These are phyloP conservation scores for Bombus huntii DNA, from an alignment of 1,140 invertebrate species.

Conservation along the genomic window DNA sequence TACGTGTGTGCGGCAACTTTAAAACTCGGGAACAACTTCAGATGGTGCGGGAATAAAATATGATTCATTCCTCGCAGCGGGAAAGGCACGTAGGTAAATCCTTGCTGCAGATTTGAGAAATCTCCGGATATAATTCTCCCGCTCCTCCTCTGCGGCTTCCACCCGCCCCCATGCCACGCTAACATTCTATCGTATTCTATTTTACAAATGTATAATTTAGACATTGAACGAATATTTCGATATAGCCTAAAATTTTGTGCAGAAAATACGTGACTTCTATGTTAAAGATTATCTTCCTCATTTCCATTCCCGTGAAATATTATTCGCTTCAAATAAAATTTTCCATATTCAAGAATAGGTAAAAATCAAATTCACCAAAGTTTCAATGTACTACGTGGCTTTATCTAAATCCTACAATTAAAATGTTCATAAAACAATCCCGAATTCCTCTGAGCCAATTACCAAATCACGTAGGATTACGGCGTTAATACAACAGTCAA, in stretches of 20 bases:
- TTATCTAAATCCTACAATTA: background rate
- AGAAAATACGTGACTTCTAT: background rate
- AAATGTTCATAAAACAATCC: background rate
- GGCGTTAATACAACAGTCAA: background rate
- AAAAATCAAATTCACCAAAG: no score
- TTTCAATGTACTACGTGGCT: background rate
- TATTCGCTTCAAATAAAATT: background rate
- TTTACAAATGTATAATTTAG: background rate
- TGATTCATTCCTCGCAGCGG: slow-evolving; percentile 56
- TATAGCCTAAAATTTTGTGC: background rate
- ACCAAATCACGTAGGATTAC: background rate
- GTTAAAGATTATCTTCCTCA: background rate
- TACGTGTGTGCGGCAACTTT: slow-evolving; percentile 17
- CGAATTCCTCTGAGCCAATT: background rate
- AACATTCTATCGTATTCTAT: background rate
- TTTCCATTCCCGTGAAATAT: no score
- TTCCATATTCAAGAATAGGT: background rate
- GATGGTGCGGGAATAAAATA: slow-evolving; percentile 47
- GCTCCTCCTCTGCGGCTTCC: background rate
- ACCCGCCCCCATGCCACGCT: background rate
- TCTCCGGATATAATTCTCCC: slow-evolving; percentile 70
- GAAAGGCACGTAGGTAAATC: slow-evolving; percentile 72
- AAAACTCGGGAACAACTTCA: slow-evolving; percentile 43
- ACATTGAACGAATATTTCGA: background rate
- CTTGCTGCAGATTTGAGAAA: slow-evolving; percentile 74